Evolutionary conservation across 2,797 vertebrate species (phyloP), one percentile per base, ranked within the genome.

Genomic region (Syngnathus acus): DNA sequence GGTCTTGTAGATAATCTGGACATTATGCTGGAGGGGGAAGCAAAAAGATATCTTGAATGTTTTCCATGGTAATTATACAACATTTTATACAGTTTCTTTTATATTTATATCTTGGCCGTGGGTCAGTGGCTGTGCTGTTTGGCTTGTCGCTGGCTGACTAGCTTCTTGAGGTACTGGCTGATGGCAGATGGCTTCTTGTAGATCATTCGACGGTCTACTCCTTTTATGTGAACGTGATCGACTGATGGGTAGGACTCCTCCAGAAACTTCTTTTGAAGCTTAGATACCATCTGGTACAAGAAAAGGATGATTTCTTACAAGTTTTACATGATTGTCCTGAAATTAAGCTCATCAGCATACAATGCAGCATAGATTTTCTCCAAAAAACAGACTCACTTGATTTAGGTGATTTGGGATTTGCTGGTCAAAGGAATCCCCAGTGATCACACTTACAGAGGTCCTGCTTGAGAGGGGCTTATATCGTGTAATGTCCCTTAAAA

Each of bases 171-270:
- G 88, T 92, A 86, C 82, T 90, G 84, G 83, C 82, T 90, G 76
- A 93, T 86, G 72, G 80, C 86, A 81, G 87, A 89, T 76, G 91
- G 90, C 70, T 87, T 86, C 87, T 85, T 90, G 85, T 92, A 92
- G 89, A 93, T 90, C 90, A 92, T 90, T 86, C 78, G 89, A 69
- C 91, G 87, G 87, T 92, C 92, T 21, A 74, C 88, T 82, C 85
- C 91, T 83, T 80, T 84, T 76, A 92, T 84, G 74, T 88, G 89
- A 82, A 92, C 74, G 77, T 80, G 90, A 83, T 82, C 86, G 85
- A 91, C 91, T 75, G 83, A 86, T 47, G 90, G 90, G 82, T 92
- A 93, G 68, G 82, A 88, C 75, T 87, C 88, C 81, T 89, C 81
- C 84, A 92, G 76, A 72, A 90, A 86, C 82, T 84, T 87, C 81